These are phyloP conservation scores for Martes martes DNA, from an alignment of 2,113 vertebrate species.

Conservation along the genomic window DNA sequence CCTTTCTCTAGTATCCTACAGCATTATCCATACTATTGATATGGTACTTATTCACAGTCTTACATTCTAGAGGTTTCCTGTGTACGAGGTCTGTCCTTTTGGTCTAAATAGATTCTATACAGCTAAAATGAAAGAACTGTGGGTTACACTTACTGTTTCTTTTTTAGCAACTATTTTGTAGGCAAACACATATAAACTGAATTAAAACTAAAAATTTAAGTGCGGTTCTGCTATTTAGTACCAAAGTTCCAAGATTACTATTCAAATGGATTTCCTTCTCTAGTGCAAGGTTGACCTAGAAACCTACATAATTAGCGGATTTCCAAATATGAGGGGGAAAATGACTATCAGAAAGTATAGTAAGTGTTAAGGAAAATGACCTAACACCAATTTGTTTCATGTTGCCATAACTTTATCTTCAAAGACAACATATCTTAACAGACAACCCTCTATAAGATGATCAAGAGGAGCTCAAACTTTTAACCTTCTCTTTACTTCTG, in stretches of 20 bases:
- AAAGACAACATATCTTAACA: background rate
- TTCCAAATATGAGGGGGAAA: conserved; percentile 26
- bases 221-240: background rate
- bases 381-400: background rate
- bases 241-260: background rate
- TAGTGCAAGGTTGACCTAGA: background rate
- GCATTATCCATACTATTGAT: background rate
- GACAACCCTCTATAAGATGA: background rate
- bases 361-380: conserved; percentile 16
- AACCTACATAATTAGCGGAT: conserved; percentile 8
- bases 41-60: background rate
- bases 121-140: conserved; percentile 22
- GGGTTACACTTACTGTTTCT: background rate
- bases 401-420: background rate
- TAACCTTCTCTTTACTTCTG: background rate
- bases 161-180: conserved; percentile 34
- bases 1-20: background rate
- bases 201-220: conserved; percentile 47
- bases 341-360: background rate
- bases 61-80: conserved; percentile 27
- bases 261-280: conserved; percentile 27
- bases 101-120: conserved; percentile 1
- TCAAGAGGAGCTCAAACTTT: background rate
- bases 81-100: conserved; percentile 1
- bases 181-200: conserved; percentile 28